Percentiles rank a stretch among this genome's conserved stretches.
Conservation (phyloP, 2,797 vertebrate genomes). For the Rhinophrynus dorsalis region DNA sequence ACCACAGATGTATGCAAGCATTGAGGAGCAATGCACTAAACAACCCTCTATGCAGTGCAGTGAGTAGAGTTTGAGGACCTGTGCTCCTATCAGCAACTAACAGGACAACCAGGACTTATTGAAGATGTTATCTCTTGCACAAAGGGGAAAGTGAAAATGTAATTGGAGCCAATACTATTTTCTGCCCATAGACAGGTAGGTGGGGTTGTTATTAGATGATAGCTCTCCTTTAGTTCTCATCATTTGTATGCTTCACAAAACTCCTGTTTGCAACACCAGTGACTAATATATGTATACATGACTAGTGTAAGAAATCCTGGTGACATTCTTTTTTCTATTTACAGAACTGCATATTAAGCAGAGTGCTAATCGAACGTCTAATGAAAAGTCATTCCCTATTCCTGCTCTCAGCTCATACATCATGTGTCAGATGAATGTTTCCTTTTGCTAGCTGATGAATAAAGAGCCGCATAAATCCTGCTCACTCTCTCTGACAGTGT, state of each 20-base stretch:
- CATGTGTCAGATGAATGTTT: constrained; percentile 30
- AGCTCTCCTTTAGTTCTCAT: too few species aligned
- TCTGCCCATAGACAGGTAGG: too few species aligned
- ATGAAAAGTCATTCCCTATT: constrained; percentile 29
- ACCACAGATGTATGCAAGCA: too few species aligned
- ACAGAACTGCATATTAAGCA: constrained; percentile 26
- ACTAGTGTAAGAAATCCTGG: neutral
- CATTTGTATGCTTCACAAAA: neutral
- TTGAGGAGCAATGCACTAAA: too few species aligned
- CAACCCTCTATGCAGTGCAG: too few species aligned
- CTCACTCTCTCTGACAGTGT: constrained; percentile 42
- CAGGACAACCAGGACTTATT: too few species aligned
- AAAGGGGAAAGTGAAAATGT: neutral
- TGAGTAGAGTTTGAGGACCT: too few species aligned
- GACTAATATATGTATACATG: constrained; percentile 12
- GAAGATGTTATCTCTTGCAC: too few species aligned
- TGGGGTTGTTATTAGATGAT: too few species aligned
- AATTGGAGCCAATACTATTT: too few species aligned
- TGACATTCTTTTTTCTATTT: constrained; percentile 14
- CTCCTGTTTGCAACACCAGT: neutral
- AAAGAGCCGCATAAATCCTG: constrained; percentile 43
- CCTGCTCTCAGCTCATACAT: constrained; percentile 17
- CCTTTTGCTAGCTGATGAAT: constrained; percentile 18
- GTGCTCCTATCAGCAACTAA: too few species aligned
- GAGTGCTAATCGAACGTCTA: constrained; percentile 22